Evolutionary conservation across 1,140 invertebrate species (phyloP), one percentile per base, ranked within the genome.

Genomic region (Trachymyrmex cornetzi): DNA sequence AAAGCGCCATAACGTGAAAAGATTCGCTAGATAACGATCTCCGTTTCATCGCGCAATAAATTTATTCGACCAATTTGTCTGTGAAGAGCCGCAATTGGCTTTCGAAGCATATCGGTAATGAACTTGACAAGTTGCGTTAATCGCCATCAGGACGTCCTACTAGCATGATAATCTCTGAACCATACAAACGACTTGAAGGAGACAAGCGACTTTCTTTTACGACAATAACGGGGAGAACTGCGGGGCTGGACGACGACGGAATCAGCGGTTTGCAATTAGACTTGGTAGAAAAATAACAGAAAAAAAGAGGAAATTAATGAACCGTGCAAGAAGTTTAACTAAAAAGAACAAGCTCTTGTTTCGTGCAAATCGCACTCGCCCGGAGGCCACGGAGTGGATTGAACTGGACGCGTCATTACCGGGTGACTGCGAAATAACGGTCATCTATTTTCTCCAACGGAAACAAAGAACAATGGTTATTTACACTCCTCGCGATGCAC

Each of bases 131-230:
- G 16, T 3, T 38, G n/a, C 50, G 50, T 38, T 44, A 71, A 72
- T 81, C 66, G 44, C 59, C 80, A 34, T 55, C 24, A 16, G 57
- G 64, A 27, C 14, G 80, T 74, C 69, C 80, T 74, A 82, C 80
- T 82, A 82, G 80, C 80, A 82, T 44, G 38, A 74, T 82, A 81
- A 81, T 81, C 79, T 82, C 55, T 82, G 80, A 82, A 74, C 67
- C 38, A 24, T 22, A 24, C 3, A n/a, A 34, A 48, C 5, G 19
- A 7, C 5, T 11, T 2, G 24, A 9, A 63, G 12, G 57, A 77
- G 30, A 79, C n/a, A n/a, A 16, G 11, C 16, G 34, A 57, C 67
- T 72, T 82, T 74, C 55, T 57, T 16, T 44, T 30, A 57, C 30
- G 48, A 80, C 77, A 38, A 69, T 22, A 22, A 59, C 55, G 44